Conservation (phyloP, 2,888 invertebrate species). For the Aromia moschata region DNA sequence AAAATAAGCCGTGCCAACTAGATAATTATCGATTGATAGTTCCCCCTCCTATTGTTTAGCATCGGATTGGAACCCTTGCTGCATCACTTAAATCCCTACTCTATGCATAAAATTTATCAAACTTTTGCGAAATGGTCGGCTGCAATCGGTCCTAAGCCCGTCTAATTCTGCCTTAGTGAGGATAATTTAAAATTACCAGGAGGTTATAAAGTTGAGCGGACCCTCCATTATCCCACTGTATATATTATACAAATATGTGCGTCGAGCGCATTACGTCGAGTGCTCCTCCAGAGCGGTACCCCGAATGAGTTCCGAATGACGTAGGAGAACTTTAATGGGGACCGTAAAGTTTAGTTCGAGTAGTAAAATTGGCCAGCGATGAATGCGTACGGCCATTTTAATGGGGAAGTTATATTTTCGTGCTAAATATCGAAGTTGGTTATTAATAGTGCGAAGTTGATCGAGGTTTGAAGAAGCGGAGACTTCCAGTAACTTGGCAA, state of each 20-base stretch:
- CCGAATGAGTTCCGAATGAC: constrained; percentile 18
- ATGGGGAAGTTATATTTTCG: constrained; percentile 30
- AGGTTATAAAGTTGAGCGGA: constrained; percentile 2
- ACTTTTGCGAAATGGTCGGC: neutral
- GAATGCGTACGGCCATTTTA: constrained; percentile 21
- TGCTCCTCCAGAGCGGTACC: constrained; percentile 1
- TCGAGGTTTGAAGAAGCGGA: too few species aligned
- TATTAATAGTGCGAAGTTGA: constrained; percentile 6
- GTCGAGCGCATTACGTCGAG: constrained; percentile 25
- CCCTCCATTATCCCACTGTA: constrained; percentile 22
- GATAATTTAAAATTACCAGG: constrained; percentile 10
- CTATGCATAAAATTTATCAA: neutral
- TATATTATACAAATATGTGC: constrained; percentile 20
- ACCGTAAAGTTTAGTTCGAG: constrained; percentile 26
- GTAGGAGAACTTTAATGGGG: constrained; percentile 23
- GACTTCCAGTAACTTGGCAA: too few species aligned
- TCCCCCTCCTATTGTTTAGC: too few species aligned
- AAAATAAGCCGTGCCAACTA: too few species aligned
- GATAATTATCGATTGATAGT: too few species aligned
- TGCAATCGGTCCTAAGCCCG: neutral
- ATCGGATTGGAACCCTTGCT: too few species aligned
- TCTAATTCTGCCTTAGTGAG: neutral
- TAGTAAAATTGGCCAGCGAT: constrained; percentile 23
- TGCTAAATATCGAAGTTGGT: constrained; percentile 24
- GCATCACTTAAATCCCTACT: too few species aligned